phyloP scores from a whole-genome alignment of 2,797 vertebrate species.

The Brotula barbata region DNA sequence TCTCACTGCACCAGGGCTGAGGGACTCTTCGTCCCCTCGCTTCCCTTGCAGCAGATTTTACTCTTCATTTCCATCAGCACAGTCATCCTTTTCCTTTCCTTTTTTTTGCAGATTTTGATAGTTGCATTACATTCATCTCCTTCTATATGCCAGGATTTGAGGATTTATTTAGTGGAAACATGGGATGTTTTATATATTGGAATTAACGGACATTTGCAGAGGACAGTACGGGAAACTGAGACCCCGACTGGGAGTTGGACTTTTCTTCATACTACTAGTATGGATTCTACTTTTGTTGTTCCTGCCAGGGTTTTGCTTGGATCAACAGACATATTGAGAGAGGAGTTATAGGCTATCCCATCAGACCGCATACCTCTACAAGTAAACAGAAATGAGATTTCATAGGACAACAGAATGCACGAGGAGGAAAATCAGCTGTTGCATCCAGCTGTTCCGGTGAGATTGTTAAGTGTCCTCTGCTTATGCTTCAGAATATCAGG shows the following conservation, averaged over 20 bases:
- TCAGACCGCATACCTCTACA: constrained; percentile 34
- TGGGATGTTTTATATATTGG: constrained; percentile 30
- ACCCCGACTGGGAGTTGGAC: constrained; percentile 55
- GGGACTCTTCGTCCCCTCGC: constrained; percentile 72
- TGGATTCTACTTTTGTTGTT: constrained; percentile 59
- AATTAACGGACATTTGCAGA: constrained; percentile 49
- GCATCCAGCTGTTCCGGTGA: constrained; percentile 31
- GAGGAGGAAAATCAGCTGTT: constrained; percentile 44
- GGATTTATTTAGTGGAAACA: constrained; percentile 47
- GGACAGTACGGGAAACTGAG: constrained; percentile 56
- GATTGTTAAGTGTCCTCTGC: constrained; percentile 10
- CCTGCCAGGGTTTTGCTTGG: constrained; percentile 44
- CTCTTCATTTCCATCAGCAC: constrained; percentile 69
- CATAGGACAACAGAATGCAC: constrained; percentile 48
- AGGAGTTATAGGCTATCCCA: constrained; percentile 42
- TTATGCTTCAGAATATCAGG: constrained; percentile 30
- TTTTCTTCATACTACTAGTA: constrained; percentile 51
- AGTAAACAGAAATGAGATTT: constrained; percentile 41
- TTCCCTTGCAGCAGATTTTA: constrained; percentile 72
- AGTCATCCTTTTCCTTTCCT: constrained; percentile 59
- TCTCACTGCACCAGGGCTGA: constrained; percentile 79
- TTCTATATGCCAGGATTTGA: constrained; percentile 32
- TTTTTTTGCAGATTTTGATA: constrained; percentile 54
- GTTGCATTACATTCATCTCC: constrained; percentile 45
- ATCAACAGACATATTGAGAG: constrained; percentile 40